phyloP scores from a whole-genome alignment of 2,888 invertebrate genomes.

The Macaria liturata region DNA sequence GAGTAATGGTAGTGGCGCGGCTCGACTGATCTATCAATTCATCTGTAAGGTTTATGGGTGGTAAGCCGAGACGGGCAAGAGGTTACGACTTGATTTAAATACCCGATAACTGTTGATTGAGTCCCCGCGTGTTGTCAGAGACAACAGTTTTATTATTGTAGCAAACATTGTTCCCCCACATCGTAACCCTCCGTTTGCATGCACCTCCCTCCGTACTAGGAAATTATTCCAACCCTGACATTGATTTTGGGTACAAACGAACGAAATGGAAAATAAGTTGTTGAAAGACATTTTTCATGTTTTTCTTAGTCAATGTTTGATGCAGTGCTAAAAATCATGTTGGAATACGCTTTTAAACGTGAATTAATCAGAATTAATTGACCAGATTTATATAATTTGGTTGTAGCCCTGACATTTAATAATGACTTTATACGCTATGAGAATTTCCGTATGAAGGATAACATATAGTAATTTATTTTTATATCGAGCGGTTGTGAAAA shows the following conservation, averaged over 20 bases:
- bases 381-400: no score
- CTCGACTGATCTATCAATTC: constrained; percentile 1
- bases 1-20: background rate
- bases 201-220: constrained; percentile 40
- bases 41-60: constrained; percentile 9
- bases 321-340: no score
- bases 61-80: constrained; percentile 14
- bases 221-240: constrained; percentile 48
- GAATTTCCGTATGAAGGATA: constrained; percentile 1
- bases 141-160: constrained; percentile 62
- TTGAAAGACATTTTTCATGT: no score
- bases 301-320: no score
- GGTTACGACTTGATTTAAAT: constrained; percentile 17
- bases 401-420: no score
- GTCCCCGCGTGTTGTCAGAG: constrained; percentile 48
- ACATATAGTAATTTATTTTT: background rate
- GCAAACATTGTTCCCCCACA: constrained; percentile 57
- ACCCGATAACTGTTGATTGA: constrained; percentile 26
- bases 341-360: no score
- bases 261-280: no score
- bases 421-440: background rate
- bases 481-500: no score
- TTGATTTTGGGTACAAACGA: constrained; percentile 47
- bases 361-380: no score
- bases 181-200: constrained; percentile 51